These are phyloP conservation scores for Spatulosminthurus flaviceps DNA, from an alignment of 2,888 invertebrate genomes.

Conservation along the genomic window DNA sequence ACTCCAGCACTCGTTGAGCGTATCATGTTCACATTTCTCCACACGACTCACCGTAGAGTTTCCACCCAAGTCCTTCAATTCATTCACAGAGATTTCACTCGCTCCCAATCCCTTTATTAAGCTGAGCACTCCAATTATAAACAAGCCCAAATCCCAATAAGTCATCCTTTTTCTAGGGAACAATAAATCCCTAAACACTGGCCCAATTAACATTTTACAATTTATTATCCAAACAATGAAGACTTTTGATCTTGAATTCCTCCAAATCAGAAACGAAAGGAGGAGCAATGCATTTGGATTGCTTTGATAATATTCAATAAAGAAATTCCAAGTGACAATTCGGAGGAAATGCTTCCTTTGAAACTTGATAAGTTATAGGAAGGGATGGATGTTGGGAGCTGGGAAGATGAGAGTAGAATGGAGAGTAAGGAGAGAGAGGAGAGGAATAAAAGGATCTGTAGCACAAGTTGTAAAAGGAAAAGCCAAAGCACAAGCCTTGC, in stretches of 20 bases:
- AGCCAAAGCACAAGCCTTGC: background rate
- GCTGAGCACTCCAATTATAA: background rate
- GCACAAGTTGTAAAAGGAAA: too few species aligned
- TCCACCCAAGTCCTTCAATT: background rate
- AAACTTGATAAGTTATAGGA: too few species aligned
- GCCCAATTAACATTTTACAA: too few species aligned
- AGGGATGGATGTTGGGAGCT: background rate
- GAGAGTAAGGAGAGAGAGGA: background rate
- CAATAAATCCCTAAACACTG: too few species aligned
- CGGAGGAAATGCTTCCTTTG: too few species aligned
- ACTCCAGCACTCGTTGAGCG: slow-evolving; percentile 52
- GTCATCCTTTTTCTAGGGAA: too few species aligned
- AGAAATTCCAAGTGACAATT: too few species aligned
- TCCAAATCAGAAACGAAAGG: too few species aligned
- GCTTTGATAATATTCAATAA: too few species aligned
- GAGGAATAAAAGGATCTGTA: background rate
- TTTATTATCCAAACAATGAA: too few species aligned
- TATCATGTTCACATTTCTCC: slow-evolving; percentile 38
- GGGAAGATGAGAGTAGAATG: slow-evolving; percentile 4
- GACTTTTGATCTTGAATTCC: too few species aligned
- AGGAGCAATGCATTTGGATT: too few species aligned
- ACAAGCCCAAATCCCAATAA: background rate
- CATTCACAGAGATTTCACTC: background rate
- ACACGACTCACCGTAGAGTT: background rate
- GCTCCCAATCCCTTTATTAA: background rate